Evolutionary conservation across 1,140 invertebrate genomes (phyloP).

Genomic region (Aphis gossypii): DNA sequence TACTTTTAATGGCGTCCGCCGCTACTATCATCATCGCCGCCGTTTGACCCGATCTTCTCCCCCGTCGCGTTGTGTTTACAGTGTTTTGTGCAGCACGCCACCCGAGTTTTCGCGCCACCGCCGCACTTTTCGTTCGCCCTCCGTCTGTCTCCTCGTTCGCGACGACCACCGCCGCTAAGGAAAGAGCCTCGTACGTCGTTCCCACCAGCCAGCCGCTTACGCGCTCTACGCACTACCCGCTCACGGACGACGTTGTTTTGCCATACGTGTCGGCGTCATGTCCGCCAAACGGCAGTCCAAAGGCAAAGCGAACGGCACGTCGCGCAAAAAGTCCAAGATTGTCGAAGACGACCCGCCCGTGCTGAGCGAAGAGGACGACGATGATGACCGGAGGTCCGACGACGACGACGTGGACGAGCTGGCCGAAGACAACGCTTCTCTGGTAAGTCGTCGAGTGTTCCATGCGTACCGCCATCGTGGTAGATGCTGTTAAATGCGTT

Average conservation of each 20-base stretch:
- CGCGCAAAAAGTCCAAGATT: slow-evolving; percentile 61
- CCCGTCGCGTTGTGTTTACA: neutral
- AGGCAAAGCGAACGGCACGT: slow-evolving; percentile 45
- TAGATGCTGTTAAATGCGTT: neutral
- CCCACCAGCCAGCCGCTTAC: neutral
- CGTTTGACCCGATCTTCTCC: slow-evolving; percentile 37
- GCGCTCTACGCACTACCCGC: neutral
- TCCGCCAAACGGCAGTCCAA: slow-evolving; percentile 51
- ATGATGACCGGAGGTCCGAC: slow-evolving; percentile 65
- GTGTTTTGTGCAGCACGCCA: neutral
- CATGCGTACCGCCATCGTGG: neutral
- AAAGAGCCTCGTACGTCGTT: neutral
- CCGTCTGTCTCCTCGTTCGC: neutral
- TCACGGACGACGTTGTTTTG: neutral
- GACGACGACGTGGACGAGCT: slow-evolving; percentile 63
- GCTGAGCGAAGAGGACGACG: slow-evolving; percentile 64
- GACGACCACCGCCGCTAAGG: neutral
- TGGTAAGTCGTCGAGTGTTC: slow-evolving; percentile 4
- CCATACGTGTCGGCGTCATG: neutral
- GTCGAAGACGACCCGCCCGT: slow-evolving; percentile 64
- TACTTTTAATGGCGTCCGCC: slow-evolving; percentile 50
- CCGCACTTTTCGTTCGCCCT: neutral
- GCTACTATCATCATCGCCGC: neutral
- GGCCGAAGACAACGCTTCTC: slow-evolving; percentile 34
- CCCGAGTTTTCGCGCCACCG: neutral